phyloP scores from a whole-genome alignment of 2,888 invertebrate genomes.

The Dasysyrphus tricinctus region DNA sequence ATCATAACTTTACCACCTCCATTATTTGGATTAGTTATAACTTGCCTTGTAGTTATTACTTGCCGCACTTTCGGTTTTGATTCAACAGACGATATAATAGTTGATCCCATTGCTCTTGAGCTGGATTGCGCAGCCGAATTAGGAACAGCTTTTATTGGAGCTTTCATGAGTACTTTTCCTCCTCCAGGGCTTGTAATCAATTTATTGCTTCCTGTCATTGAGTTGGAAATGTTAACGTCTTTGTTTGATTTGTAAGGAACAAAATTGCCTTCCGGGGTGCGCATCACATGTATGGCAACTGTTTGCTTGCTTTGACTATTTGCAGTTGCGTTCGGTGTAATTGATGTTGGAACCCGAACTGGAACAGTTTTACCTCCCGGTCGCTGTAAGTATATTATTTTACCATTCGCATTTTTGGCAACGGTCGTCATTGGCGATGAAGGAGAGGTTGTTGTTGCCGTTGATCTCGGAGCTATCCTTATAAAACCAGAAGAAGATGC shows the following conservation, averaged over 20 bases:
- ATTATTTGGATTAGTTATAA: conserved; percentile 43
- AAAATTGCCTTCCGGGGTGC: conserved; percentile 78
- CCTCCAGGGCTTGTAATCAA: conserved; percentile 75
- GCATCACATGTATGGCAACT: conserved; percentile 79
- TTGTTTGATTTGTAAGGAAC: conserved; percentile 77
- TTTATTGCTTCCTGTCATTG: conserved; percentile 75
- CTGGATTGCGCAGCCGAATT: conserved; percentile 38
- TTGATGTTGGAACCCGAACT: conserved; percentile 55
- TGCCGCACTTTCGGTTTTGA: conserved; percentile 53
- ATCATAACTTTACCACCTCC: conserved; percentile 78
- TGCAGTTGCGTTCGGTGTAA: conserved; percentile 21
- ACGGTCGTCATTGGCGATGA: conserved; percentile 74
- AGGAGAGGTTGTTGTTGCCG: conserved; percentile 18
- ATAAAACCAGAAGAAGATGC: conserved; percentile 48
- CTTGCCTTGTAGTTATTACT: conserved; percentile 27
- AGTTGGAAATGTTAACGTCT: conserved; percentile 66
- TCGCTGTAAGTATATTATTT: conserved; percentile 84
- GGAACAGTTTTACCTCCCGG: conserved; percentile 78
- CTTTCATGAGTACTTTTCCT: conserved; percentile 76
- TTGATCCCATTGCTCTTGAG: conserved; percentile 46
- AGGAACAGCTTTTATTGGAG: conserved; percentile 56
- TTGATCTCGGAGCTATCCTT: conserved; percentile 59
- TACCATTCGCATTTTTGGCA: conserved; percentile 82
- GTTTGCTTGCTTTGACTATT: conserved; percentile 69
- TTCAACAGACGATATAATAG: conserved; percentile 47